These are phyloP conservation scores for Physocephala rufipes DNA, from an alignment of 2,888 invertebrate species.

Conservation along the genomic window DNA sequence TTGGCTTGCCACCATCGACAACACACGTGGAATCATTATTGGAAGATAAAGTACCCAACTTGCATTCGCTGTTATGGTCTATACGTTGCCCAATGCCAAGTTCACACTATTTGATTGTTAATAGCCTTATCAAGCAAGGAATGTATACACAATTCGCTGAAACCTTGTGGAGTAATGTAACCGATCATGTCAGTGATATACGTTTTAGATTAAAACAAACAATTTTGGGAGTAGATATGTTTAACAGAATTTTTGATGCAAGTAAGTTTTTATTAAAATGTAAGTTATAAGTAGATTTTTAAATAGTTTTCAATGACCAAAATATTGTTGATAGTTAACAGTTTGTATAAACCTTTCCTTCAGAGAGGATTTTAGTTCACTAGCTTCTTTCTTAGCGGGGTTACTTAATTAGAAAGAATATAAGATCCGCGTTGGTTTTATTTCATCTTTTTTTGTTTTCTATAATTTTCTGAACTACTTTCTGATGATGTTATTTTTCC, in stretches of 20 bases:
- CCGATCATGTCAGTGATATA: slow-evolving; percentile 62
- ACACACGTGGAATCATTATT: slow-evolving; percentile 85
- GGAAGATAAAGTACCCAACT: slow-evolving; percentile 74
- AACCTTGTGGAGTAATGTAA: slow-evolving; percentile 62
- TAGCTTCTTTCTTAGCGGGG: too few relatives aligned
- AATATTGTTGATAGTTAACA: neutral
- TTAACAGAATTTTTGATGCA: slow-evolving; percentile 57
- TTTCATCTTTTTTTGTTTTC: too few relatives aligned
- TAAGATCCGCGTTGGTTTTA: too few relatives aligned
- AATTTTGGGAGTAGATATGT: slow-evolving; percentile 59
- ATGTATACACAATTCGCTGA: slow-evolving; percentile 81
- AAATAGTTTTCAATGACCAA: neutral
- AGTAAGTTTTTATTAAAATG: slow-evolving; percentile 13
- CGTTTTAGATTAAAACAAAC: slow-evolving; percentile 63
- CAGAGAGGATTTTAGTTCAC: too few relatives aligned
- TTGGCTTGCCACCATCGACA: slow-evolving; percentile 89
- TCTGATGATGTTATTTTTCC: neutral
- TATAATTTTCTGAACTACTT: neutral
- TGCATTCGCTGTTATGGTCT: slow-evolving; percentile 91
- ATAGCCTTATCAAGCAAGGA: slow-evolving; percentile 89
- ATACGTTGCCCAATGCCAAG: slow-evolving; percentile 84
- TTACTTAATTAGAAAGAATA: too few relatives aligned
- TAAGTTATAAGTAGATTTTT: neutral
- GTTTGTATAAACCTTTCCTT: too few relatives aligned
- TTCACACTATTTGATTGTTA: slow-evolving; percentile 85